Base-by-base conservation (phyloP, 2,113 vertebrate species). In the Nothocercus julius region DNA sequence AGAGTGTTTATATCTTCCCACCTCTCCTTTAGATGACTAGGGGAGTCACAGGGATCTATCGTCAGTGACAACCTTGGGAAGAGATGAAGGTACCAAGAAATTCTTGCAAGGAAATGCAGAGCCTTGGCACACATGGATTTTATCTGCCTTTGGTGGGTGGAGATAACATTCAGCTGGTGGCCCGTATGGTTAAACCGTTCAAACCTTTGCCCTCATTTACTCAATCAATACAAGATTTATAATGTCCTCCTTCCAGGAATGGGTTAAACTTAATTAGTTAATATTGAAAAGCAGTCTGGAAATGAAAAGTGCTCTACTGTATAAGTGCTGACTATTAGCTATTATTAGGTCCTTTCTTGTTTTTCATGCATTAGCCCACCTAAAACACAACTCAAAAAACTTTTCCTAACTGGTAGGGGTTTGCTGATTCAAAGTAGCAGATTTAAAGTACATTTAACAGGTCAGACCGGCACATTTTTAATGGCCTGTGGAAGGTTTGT, bases 181-280 rank as follows among this genome's bases (percentile, higher is more conserved):
- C 69, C 34, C 54, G 54, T 10, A 16, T 73, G 28, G 5, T 67
- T 49, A 83, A 77, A 54, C 17, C 9, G 30, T 73, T 72, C 69
- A 83, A 77, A 68, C 1, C 30, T 88, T 75, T 44, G 27, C 8
- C n/a, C 8, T 92, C 44, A 32, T 74, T 81, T 93, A 22, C 30
- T 25, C 78, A 38, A 44, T 74, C 61, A 68, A 44, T 62, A 75
- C 75, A 90, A 44, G 16, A 49, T 82, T 86, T 32, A 64, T 42
- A 53, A 79, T 20, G 15, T 19, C 14, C 5, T 4, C 12, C 40
- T 49, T 72, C 74, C 74, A 94, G 21, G 80, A 93, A 82, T 0
- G 49, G 66, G 90, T 93, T 96, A 95, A 95, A 89, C 85, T 94
- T 84, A 66, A 78, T 92, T 69, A 94, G 38, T 81, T 93, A 77